Evolutionary conservation across 1,140 invertebrate species (phyloP), one percentile per base, ranked within the genome.

Genomic region (Halesus radiatus): DNA sequence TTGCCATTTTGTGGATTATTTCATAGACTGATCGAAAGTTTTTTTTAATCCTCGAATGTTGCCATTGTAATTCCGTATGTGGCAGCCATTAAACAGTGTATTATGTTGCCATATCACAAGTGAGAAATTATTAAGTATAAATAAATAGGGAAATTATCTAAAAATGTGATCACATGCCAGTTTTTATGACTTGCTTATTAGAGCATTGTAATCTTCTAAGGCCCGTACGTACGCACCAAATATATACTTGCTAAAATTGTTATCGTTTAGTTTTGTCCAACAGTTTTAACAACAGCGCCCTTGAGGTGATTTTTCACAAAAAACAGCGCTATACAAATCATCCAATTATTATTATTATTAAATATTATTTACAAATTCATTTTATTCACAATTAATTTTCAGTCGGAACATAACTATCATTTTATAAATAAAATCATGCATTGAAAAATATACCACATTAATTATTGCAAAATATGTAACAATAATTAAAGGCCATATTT

Each of bases 201-300:
- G 32, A 77, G 54, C 23, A 73, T 73, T 62, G 50, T 80, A 37
- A 23, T 81, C 50, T 53, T 52, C 50, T 78, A 81, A 72, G 80
- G 80, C 80, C 80, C 54, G 80, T 81, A 81, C 54, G 80, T 81
- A 81, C 20, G 66, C 53, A 81, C 80, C 80, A 81, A 81, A 81
- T 81, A 81, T 78, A 66, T 58, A 75, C 53, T 45, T 75, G 72
- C 68, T 72, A 72, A 72, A 70, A 72, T 53, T 52, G 18, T 53
- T 72, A 20, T 32, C 32, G 3, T 32, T 64, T 68, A 32, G 8
- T 68, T 32, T 23, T 68, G 29, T 18, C 50, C 64, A 68, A 37
- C 32, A 64, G 18, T 26, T 60, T 26, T 60, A 23, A 60, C 37
- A 45, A 45, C 37, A n/a, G n/a, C n/a, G n/a, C n/a, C n/a, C n/a